Percentiles rank a stretch among this genome's conserved stretches.
Evolutionary conservation across 2,888 invertebrate genomes (phyloP).

Genomic region (Hypolimnas misippus): DNA sequence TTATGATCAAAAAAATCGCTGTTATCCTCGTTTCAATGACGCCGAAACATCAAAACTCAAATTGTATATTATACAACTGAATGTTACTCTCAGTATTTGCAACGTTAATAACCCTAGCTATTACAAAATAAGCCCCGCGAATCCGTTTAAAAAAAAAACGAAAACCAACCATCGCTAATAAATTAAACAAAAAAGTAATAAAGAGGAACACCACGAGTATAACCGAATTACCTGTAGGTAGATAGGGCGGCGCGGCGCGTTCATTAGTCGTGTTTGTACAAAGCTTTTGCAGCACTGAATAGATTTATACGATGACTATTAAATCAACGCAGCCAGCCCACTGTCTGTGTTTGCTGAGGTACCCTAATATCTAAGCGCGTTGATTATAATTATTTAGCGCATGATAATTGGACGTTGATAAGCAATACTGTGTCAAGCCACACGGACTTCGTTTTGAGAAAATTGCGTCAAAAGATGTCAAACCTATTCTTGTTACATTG

Average conservation of each 20-base stretch:
- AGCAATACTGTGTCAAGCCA: too few species aligned
- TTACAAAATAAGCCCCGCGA: neutral
- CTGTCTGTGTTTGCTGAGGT: constrained; percentile 58
- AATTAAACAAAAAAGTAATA: constrained; percentile 50
- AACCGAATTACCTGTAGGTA: constrained; percentile 62
- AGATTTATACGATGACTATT: constrained; percentile 63
- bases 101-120: neutral
- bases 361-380: constrained; percentile 38
- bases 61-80: neutral
- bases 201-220: constrained; percentile 58
- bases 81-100: neutral
- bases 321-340: constrained; percentile 57
- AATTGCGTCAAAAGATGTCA: too few species aligned
- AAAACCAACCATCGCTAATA: constrained; percentile 26
- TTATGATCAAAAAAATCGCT: too few species aligned
- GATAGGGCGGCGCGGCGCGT: constrained; percentile 49
- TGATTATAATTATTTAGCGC: constrained; percentile 12
- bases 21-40: neutral
- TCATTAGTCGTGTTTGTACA: constrained; percentile 73
- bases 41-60: neutral
- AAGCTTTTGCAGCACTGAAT: constrained; percentile 64
- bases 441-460: too few species aligned
- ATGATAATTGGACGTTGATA: too few species aligned
- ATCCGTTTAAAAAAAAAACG: constrained; percentile 15
- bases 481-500: too few species aligned